Evolutionary conservation across 2,888 invertebrate species (phyloP).

Genomic region (Apotomis capreana): DNA sequence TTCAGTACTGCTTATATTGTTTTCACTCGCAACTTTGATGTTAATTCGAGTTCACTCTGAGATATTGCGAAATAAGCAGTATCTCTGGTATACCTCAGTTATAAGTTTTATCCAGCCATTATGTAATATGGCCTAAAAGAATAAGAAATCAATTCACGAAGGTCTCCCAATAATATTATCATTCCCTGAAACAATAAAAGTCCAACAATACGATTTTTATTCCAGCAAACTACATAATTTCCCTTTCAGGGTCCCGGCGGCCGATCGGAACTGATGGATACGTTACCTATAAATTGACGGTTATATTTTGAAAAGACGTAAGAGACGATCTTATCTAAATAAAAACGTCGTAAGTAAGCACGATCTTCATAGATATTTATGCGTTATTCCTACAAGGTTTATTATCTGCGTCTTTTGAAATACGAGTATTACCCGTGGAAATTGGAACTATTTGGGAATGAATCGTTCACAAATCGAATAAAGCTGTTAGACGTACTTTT

Average conservation of each 20-base stretch:
- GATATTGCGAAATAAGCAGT: no score
- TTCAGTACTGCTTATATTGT: no score
- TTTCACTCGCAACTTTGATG: no score
- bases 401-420: background rate
- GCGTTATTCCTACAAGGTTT: background rate
- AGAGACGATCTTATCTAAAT: background rate
- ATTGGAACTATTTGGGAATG: slow-evolving; percentile 7
- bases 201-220: slow-evolving; percentile 7
- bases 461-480: background rate
- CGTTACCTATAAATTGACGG: background rate
- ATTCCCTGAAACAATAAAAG: slow-evolving; percentile 26
- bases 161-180: slow-evolving; percentile 29
- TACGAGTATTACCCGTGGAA: slow-evolving; percentile 10
- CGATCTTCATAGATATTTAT: background rate
- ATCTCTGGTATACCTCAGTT: no score
- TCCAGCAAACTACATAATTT: slow-evolving; percentile 29
- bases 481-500: background rate
- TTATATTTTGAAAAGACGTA: background rate
- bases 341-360: background rate
- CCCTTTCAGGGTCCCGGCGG: slow-evolving; percentile 18
- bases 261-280: slow-evolving; percentile 24
- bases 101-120: no score
- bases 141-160: slow-evolving; percentile 2
- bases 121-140: background rate
- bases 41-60: no score